A percentile compares a stretch with the other conserved stretches of the same genome.
Conservation (phyloP, 1,140 invertebrate species). For the Ditylenchus dipsaci region DNA sequence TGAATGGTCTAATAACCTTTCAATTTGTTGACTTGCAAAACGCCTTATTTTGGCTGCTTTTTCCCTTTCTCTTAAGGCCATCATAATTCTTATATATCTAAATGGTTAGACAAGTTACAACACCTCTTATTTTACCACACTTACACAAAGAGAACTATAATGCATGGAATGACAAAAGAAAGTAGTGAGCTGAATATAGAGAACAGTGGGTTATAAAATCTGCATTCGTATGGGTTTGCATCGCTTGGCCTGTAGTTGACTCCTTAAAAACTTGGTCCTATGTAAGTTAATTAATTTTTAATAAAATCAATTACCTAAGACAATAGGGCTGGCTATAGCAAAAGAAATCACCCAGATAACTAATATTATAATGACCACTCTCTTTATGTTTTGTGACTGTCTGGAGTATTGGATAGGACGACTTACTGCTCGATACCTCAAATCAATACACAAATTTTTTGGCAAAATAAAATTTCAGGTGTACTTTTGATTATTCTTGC, state of each 20-base stretch:
- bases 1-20: slow-evolving; percentile 4
- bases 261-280: slow-evolving; percentile 27
- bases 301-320: slow-evolving; percentile 70
- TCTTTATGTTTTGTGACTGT: slow-evolving; percentile 91
- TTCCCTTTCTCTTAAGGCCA: slow-evolving; percentile 10
- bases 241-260: slow-evolving; percentile 50
- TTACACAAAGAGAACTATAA: slow-evolving; percentile 55
- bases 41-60: slow-evolving; percentile 30
- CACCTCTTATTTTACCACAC: slow-evolving; percentile 43
- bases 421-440: slow-evolving; percentile 94
- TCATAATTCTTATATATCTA: slow-evolving; percentile 47
- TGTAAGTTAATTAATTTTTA: not conserved
- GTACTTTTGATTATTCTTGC: not conserved
- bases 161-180: slow-evolving; percentile 95
- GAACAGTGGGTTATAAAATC: slow-evolving; percentile 96
- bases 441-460: slow-evolving; percentile 52
- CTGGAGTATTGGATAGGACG: slow-evolving; percentile 93
- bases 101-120: not conserved
- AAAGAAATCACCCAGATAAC: slow-evolving; percentile 91
- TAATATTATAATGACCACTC: slow-evolving; percentile 87
- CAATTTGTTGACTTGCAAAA: slow-evolving; percentile 6
- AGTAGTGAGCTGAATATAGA: slow-evolving; percentile 93
- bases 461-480: too few species aligned
- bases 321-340: slow-evolving; percentile 92
- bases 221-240: slow-evolving; percentile 64